These are phyloP conservation scores for Torymus aiolomorphi DNA, from an alignment of 2,888 invertebrate species.

Conservation along the genomic window DNA sequence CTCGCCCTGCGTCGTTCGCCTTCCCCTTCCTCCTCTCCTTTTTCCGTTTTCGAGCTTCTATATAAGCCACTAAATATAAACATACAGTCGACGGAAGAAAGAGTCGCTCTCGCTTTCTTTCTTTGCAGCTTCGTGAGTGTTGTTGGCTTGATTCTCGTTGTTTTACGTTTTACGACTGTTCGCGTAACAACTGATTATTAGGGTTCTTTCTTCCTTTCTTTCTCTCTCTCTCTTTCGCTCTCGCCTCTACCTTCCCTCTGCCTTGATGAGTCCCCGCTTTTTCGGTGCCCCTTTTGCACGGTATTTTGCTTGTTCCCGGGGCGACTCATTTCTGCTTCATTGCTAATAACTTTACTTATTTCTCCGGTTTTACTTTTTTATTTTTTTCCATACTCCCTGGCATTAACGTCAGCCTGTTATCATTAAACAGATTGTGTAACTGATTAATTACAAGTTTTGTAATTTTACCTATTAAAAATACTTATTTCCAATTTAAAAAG, in stretches of 20 bases:
- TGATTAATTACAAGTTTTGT: too few relatives aligned
- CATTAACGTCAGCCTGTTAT: too few relatives aligned
- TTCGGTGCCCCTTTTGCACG: neutral
- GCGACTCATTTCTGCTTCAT: constrained; percentile 1
- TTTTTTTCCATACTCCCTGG: too few relatives aligned
- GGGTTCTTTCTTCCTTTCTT: constrained; percentile 64
- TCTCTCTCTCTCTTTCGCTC: constrained; percentile 40
- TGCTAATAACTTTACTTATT: constrained; percentile 25
- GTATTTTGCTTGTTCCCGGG: neutral
- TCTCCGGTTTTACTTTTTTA: neutral
- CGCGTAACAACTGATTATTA: constrained; percentile 76
- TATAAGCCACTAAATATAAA: constrained; percentile 63
- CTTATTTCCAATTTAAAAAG: too few relatives aligned
- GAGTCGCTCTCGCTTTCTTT: constrained; percentile 47
- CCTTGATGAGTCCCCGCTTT: neutral
- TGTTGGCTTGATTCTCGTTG: constrained; percentile 63
- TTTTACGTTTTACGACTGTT: constrained; percentile 74
- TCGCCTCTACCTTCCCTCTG: neutral
- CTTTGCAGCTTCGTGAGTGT: constrained; percentile 58
- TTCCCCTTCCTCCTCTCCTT: constrained; percentile 6
- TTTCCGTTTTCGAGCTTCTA: constrained; percentile 24
- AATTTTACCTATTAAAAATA: too few relatives aligned
- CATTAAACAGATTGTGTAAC: too few relatives aligned
- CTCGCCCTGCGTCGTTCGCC: constrained; percentile 9
- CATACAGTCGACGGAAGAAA: constrained; percentile 56